Percentiles rank a stretch among this genome's conserved stretches.
Evolutionary conservation across 2,797 vertebrate genomes (phyloP).

Genomic region (Poeciliopsis presidionis): DNA sequence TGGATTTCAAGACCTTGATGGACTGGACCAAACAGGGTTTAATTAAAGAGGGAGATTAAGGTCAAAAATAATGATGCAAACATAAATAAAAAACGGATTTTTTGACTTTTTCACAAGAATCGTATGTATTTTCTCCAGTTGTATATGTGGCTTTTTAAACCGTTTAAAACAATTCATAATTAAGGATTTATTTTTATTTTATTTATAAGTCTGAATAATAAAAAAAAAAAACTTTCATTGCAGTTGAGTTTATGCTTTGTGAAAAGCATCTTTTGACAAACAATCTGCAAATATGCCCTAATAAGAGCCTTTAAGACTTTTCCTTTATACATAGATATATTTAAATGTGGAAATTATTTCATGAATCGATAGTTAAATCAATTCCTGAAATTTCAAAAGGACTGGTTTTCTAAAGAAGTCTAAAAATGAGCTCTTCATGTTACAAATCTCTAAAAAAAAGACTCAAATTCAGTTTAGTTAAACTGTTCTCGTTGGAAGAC

Average conservation of each 20-base stretch:
- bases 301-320: not conserved
- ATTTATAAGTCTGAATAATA: not conserved
- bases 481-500: not conserved
- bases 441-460: not conserved
- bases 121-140: not conserved
- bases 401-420: not conserved
- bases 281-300: not conserved
- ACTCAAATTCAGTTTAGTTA: not conserved
- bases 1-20: slow-evolving; percentile 67
- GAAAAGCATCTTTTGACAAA: not conserved
- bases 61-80: slow-evolving; percentile 54
- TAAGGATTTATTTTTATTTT: not conserved
- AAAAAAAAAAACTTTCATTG: not conserved
- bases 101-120: slow-evolving; percentile 11
- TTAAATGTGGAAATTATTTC: not conserved
- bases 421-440: not conserved
- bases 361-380: not conserved
- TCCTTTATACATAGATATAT: not conserved
- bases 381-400: not conserved
- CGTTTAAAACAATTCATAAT: not conserved
- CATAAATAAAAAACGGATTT: not conserved
- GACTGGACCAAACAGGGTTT: slow-evolving; percentile 50
- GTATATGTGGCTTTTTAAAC: not conserved
- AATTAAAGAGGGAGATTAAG: slow-evolving; percentile 49
- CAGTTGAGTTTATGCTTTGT: not conserved